A percentile compares a stretch with the other conserved stretches of the same genome.
Evolutionary conservation across 2,888 invertebrate species (phyloP).

Genomic region (Pyrochroa serraticornis): DNA sequence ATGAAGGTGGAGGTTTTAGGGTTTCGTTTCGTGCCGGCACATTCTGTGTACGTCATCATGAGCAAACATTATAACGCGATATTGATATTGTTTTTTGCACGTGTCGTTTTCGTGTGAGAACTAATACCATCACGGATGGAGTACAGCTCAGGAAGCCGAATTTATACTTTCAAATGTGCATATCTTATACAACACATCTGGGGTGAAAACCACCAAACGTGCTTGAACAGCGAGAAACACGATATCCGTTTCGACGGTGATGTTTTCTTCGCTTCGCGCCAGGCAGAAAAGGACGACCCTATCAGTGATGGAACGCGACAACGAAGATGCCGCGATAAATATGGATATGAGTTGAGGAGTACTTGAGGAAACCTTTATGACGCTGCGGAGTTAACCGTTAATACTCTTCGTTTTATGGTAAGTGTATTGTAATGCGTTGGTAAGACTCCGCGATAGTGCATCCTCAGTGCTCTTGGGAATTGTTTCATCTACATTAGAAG

Average conservation of each 20-base stretch:
- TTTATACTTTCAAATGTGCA: slow-evolving; percentile 52
- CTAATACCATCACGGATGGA: slow-evolving; percentile 34
- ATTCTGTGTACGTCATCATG: no score
- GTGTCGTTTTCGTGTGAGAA: slow-evolving; percentile 33
- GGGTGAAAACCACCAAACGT: slow-evolving; percentile 46
- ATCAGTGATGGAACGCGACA: slow-evolving; percentile 1
- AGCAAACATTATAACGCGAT: slow-evolving; percentile 33
- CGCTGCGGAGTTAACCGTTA: slow-evolving; percentile 33
- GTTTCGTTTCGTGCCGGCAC: no score
- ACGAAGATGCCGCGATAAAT: slow-evolving; percentile 23
- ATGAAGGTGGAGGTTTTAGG: no score
- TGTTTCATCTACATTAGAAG: slow-evolving; percentile 25
- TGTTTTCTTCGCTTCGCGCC: slow-evolving; percentile 31
- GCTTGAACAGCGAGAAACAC: slow-evolving; percentile 44
- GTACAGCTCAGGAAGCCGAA: slow-evolving; percentile 37
- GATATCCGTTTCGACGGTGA: slow-evolving; percentile 40
- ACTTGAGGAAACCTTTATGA: slow-evolving; percentile 33
- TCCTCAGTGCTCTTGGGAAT: slow-evolving; percentile 14
- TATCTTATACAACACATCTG: slow-evolving; percentile 48
- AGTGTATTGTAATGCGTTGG: slow-evolving; percentile 29
- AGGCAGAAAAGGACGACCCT: slow-evolving; percentile 25
- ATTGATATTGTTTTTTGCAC: slow-evolving; percentile 44
- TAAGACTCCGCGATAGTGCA: slow-evolving; percentile 26
- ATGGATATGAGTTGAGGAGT: slow-evolving; percentile 23
- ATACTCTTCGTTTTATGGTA: slow-evolving; percentile 34